Conservation (phyloP, 2,113 vertebrate genomes). For the Hippocampus barbouri region DNA sequence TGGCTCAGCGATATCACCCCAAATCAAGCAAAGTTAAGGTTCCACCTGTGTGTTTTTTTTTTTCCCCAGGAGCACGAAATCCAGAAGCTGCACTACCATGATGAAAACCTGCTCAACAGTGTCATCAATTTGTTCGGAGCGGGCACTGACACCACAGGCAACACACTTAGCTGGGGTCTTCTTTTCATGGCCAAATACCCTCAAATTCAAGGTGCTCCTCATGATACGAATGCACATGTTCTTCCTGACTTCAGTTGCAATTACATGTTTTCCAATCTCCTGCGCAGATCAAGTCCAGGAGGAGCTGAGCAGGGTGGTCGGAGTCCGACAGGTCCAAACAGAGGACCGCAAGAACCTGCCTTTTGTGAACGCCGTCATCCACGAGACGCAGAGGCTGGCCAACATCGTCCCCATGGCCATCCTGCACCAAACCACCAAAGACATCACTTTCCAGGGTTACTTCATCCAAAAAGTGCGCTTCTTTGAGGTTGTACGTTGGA, state of each 20-base stretch:
- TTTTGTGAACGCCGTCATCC: slow-evolving; percentile 69
- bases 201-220: slow-evolving; percentile 67
- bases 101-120: slow-evolving; percentile 52
- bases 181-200: slow-evolving; percentile 69
- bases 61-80: slow-evolving; percentile 25
- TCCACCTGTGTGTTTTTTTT: neutral
- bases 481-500: neutral
- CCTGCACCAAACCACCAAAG: slow-evolving; percentile 38
- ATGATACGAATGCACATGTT: slow-evolving; percentile 1
- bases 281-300: slow-evolving; percentile 59
- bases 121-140: slow-evolving; percentile 61
- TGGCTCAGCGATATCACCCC: no score
- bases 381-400: slow-evolving; percentile 64
- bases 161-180: slow-evolving; percentile 60
- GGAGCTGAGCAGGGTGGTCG: slow-evolving; percentile 63
- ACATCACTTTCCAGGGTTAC: slow-evolving; percentile 56
- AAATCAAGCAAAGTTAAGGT: neutral
- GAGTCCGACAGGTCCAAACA: slow-evolving; percentile 46
- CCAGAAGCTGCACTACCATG: slow-evolving; percentile 34
- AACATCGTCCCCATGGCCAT: slow-evolving; percentile 54
- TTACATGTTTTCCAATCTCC: slow-evolving; percentile 26
- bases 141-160: slow-evolving; percentile 65
- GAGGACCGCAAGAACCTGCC: slow-evolving; percentile 65
- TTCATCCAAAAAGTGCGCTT: slow-evolving; percentile 33
- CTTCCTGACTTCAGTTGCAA: slow-evolving; percentile 18